phyloP scores from a whole-genome alignment of 2,888 invertebrate genomes.

The Tanytarsus gracilentus region DNA sequence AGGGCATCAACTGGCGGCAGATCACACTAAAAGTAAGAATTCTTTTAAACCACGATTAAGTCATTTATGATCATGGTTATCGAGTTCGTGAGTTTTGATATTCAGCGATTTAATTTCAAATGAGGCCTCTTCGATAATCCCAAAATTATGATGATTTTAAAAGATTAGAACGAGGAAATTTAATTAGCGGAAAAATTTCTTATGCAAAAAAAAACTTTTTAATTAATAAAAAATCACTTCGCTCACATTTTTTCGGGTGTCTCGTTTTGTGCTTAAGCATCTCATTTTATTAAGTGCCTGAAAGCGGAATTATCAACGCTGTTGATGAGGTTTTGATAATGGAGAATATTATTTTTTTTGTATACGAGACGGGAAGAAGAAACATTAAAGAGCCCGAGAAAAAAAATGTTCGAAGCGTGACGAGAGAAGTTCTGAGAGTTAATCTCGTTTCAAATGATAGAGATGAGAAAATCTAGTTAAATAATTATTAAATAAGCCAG shows the following conservation, averaged over 20 bases:
- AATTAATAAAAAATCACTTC: background rate
- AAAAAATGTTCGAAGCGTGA: no score
- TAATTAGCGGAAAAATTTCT: constrained; percentile 5
- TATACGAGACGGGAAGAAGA: no score
- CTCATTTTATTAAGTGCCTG: constrained; percentile 10
- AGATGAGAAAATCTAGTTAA: no score
- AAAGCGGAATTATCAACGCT: background rate
- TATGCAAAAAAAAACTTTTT: background rate
- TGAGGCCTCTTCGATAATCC: background rate
- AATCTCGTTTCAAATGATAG: no score
- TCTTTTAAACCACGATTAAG: background rate
- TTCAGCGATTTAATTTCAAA: background rate
- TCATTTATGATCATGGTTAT: background rate
- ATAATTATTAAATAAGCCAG: background rate
- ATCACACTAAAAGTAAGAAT: no score
- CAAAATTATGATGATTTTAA: constrained; percentile 13
- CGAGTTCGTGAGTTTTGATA: background rate
- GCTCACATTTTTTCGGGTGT: background rate
- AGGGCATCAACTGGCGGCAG: no score
- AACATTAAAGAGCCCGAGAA: no score
- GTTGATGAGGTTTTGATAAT: background rate
- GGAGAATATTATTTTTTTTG: background rate
- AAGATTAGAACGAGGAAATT: constrained; percentile 6
- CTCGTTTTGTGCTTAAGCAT: no score
- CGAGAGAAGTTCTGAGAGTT: no score